These are phyloP conservation scores for Muschampia plurimacula DNA, from an alignment of 2,888 invertebrate genomes.

Conservation along the genomic window DNA sequence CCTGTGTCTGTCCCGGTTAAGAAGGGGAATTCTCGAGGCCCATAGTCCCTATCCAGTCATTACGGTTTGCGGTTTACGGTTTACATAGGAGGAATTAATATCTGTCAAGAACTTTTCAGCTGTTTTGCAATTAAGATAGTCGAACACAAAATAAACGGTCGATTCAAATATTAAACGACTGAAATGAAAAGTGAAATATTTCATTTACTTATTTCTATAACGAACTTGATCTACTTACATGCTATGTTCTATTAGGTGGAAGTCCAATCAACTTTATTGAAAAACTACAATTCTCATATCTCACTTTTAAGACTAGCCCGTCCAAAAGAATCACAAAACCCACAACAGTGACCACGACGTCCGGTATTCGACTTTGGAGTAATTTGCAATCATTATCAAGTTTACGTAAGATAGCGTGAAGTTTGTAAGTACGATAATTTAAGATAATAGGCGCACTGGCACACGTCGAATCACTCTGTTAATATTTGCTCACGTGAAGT, in stretches of 20 bases:
- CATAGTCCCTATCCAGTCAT: too few species aligned
- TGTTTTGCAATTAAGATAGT: too few species aligned
- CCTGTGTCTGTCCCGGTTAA: too few species aligned
- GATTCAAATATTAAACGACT: too few species aligned
- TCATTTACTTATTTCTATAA: neutral
- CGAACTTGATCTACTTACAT: neutral
- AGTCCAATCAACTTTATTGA: neutral
- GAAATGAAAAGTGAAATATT: too few species aligned
- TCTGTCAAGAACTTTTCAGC: too few species aligned
- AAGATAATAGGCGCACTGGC: slow-evolving; percentile 2
- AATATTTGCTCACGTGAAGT: neutral
- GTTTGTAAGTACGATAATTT: slow-evolving; percentile 15
- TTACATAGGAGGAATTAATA: too few species aligned
- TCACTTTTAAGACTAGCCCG: neutral
- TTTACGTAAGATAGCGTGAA: neutral
- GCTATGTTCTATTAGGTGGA: neutral
- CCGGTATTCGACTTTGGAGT: neutral
- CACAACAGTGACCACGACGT: neutral
- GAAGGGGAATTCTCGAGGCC: too few species aligned
- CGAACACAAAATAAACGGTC: too few species aligned
- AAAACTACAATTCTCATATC: neutral
- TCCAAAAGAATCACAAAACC: neutral
- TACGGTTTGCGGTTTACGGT: too few species aligned
- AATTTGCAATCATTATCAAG: slow-evolving; percentile 23
- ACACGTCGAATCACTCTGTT: neutral